Evolutionary conservation across 2,113 vertebrate species (phyloP).

Genomic region (Barnardius zonarius): DNA sequence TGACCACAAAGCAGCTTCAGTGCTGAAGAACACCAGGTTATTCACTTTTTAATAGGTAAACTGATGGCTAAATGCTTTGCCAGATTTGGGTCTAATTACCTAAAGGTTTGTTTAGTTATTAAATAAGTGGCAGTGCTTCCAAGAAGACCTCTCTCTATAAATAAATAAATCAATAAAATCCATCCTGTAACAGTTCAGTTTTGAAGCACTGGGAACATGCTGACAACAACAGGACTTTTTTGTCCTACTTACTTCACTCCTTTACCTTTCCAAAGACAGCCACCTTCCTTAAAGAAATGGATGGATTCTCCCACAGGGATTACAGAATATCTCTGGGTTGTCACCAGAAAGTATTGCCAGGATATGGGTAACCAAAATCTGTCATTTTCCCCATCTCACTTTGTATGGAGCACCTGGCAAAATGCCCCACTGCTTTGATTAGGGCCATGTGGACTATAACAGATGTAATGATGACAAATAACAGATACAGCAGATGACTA

Average conservation of each 20-base stretch:
- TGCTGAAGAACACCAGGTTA: not conserved
- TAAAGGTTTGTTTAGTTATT: not conserved
- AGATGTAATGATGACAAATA: conserved; percentile 14
- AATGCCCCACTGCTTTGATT: not conserved
- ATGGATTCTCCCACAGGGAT: not conserved
- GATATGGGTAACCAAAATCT: not conserved
- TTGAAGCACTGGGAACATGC: not conserved
- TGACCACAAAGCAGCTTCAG: not conserved
- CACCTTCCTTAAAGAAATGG: not conserved
- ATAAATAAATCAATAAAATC: not conserved
- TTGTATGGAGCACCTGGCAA: not conserved
- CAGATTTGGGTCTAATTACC: not conserved
- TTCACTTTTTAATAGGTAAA: not conserved
- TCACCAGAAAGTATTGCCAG: not conserved
- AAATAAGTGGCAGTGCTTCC: not conserved
- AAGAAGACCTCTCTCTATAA: not conserved
- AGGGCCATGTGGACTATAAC: not conserved
- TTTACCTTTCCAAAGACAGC: not conserved
- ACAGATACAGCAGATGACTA: not conserved
- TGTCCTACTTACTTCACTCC: not conserved
- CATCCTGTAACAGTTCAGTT: not conserved
- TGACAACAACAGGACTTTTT: not conserved
- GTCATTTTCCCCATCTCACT: not conserved
- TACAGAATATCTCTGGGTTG: not conserved
- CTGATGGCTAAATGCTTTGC: not conserved